Evolutionary conservation across 2,888 invertebrate species (phyloP), one percentile per base, ranked within the genome.

Genomic region (Octodonta nipae): DNA sequence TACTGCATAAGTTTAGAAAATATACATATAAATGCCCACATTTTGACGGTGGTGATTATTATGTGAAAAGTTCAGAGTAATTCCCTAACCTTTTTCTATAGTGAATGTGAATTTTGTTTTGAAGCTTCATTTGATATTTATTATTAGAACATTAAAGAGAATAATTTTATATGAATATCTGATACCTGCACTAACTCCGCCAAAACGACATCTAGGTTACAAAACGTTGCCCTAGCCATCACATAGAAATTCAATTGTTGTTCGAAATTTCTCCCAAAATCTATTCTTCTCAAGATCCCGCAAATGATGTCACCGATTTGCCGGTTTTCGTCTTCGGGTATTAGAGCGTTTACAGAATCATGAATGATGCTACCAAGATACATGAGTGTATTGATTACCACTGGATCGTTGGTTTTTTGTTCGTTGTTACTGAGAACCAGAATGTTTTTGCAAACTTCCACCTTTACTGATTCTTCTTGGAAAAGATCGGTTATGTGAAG

Each of bases 231-330:
- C 43, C 96, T 71, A 8, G 88, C 83, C 57, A 93, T 91, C 1
- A 89, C 93, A 59, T 87, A 93, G 66, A 93, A 95, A 54, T 78
- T 79, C 6, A 98, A 67, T 57, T 91, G 89, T 48, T 84, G 82
- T 54, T 95, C 93, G 54, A 87, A 78, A 60, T 93, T 88, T 8
- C 76, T 68, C 5, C 83, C 85, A 57, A 83, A 88, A 41, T 79
- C 72, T 4, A 95, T 83, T 36, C 77, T 73, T 45, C 77, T 72
- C 11, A 93, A 74, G 40, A 87, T 80, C 44, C 73, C 74, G 42
- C 78, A 83, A 38, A 95, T 81, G 30, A 92, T 65, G 41, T 78
- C 74, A 4, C 87, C 80, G 41, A 91, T 86, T 56, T 83, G 78
- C 43, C 86, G 78, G 40, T 77, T 78, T 59, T 95, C 93, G 59